Evolutionary conservation across 2,888 invertebrate species (phyloP).

Genomic region (Pachymerium ferrugineum): DNA sequence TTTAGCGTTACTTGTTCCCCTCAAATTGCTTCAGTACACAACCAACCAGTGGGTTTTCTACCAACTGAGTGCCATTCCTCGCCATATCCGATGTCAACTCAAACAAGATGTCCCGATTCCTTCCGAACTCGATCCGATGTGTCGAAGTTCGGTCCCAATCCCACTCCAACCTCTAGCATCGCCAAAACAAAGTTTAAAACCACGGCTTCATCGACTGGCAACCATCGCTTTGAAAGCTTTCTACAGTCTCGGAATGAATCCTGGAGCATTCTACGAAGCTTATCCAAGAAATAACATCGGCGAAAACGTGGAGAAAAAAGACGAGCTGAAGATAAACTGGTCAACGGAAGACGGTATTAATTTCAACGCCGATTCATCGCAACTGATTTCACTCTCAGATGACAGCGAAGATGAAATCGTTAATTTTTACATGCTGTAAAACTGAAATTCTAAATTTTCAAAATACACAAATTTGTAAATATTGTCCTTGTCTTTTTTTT

Average conservation of each 20-base stretch:
- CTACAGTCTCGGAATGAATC: slow-evolving; percentile 23
- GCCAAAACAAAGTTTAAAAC: background rate
- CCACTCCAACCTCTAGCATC: background rate
- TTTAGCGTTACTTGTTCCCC: background rate
- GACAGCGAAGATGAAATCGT: background rate
- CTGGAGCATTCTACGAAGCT: background rate
- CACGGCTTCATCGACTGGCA: background rate
- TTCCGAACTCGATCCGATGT: background rate
- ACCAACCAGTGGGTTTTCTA: slow-evolving; percentile 14
- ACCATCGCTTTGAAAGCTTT: background rate
- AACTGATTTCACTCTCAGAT: background rate
- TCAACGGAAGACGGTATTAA: background rate
- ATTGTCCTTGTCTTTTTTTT: background rate
- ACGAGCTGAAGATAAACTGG: background rate
- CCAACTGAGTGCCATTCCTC: background rate
- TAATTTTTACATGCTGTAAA: background rate
- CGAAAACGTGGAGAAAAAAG: background rate
- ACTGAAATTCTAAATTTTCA: background rate
- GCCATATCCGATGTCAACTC: background rate
- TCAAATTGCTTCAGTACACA: slow-evolving; percentile 10
- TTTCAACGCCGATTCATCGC: background rate
- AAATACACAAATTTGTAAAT: background rate
- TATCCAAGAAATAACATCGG: background rate
- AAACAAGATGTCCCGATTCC: background rate
- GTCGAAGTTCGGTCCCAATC: background rate